A percentile compares a stretch with the other conserved stretches of the same genome.
Conservation (phyloP, 2,888 invertebrate species). For the Synergus laeviventris region DNA sequence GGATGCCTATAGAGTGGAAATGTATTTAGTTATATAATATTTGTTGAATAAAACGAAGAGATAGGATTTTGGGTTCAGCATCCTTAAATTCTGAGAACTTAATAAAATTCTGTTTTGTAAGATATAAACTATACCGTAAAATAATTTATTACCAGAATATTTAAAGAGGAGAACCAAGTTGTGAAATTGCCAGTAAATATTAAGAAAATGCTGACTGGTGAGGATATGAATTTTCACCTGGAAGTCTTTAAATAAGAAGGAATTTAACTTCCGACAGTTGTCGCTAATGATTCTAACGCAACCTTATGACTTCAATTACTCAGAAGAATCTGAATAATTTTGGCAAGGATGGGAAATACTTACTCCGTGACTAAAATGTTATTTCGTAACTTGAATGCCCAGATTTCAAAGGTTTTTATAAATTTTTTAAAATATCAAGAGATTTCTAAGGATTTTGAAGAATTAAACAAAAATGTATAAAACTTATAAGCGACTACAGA, state of each 20-base stretch:
- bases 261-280: slow-evolving; percentile 11
- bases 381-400: neutral
- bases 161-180: no score
- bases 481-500: no score
- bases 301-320: neutral
- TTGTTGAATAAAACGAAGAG: no score
- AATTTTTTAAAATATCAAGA: no score
- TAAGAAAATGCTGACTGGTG: neutral
- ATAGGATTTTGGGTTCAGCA: no score
- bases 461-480: no score
- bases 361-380: neutral
- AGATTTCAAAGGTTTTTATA: no score
- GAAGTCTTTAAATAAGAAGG: neutral
- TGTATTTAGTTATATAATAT: no score
- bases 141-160: no score
- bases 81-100: neutral
- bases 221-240: slow-evolving; percentile 21
- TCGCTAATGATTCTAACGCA: neutral
- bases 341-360: neutral
- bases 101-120: neutral
- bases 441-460: no score
- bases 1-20: no score
- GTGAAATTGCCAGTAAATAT: slow-evolving; percentile 1
- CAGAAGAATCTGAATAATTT: slow-evolving; percentile 29
- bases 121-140: slow-evolving; percentile 2